Conservation (phyloP, 2,888 invertebrate species). For the Cacoxenus indagator region DNA sequence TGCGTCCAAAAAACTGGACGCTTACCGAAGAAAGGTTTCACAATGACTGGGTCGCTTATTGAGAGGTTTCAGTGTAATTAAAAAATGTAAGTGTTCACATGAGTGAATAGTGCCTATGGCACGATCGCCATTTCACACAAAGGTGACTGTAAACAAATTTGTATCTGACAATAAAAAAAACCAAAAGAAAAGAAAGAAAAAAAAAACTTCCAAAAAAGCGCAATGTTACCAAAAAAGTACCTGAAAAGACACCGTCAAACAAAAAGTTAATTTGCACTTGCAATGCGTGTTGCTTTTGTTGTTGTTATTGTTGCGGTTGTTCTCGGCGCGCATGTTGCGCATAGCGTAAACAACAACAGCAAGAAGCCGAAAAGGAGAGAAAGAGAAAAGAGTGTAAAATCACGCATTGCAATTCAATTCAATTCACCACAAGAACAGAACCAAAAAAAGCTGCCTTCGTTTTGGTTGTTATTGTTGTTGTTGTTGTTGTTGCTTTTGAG, state of each 20-base stretch:
- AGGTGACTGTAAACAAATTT: too few species aligned
- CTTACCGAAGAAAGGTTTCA: too few species aligned
- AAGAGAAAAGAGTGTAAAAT: neutral
- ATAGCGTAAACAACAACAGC: neutral
- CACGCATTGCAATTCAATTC: slow-evolving; percentile 19
- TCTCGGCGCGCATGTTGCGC: neutral
- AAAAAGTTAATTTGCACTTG: slow-evolving; percentile 16
- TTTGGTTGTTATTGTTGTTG: slow-evolving; percentile 15
- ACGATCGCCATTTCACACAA: too few species aligned
- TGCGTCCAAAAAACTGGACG: too few species aligned
- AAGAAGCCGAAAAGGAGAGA: neutral
- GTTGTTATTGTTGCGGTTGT: slow-evolving; percentile 1
- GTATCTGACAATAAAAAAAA: neutral
- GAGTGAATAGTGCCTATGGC: too few species aligned
- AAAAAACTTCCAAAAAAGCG: neutral
- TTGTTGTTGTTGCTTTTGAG: slow-evolving; percentile 12
- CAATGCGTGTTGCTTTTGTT: neutral
- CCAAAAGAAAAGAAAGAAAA: neutral
- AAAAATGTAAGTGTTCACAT: too few species aligned
- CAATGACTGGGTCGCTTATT: too few species aligned
- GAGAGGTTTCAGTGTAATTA: too few species aligned
- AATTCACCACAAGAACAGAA: slow-evolving; percentile 20
- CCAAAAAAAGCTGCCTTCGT: slow-evolving; percentile 8
- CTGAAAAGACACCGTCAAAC: neutral
- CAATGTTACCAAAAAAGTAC: neutral